Conservation (phyloP, 2,888 invertebrate species). For the Ennomos quercinarius region DNA sequence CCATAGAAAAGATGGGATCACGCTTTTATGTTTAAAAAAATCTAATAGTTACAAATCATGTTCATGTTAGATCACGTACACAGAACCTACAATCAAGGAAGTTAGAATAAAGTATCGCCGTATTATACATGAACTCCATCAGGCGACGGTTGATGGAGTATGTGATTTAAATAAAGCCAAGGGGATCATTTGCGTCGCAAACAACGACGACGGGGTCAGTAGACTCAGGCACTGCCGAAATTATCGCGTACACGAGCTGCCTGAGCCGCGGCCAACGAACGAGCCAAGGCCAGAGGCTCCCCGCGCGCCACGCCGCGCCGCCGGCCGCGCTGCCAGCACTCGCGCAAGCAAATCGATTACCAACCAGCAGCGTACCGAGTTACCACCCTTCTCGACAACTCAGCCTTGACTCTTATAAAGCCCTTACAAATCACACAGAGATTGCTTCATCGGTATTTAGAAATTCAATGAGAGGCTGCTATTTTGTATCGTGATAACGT, state of each 20-base stretch:
- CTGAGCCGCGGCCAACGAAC: slow-evolving; percentile 78
- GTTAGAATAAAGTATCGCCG: slow-evolving; percentile 14
- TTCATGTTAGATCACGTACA: not conserved
- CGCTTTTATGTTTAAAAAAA: no score
- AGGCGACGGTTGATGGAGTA: slow-evolving; percentile 54
- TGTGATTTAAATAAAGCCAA: slow-evolving; percentile 82
- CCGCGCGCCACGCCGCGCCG: slow-evolving; percentile 44
- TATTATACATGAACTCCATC: slow-evolving; percentile 33
- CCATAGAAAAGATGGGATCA: no score
- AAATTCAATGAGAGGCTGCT: not conserved
- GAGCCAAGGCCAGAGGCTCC: slow-evolving; percentile 72
- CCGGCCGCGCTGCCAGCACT: slow-evolving; percentile 41
- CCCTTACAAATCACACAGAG: slow-evolving; percentile 14
- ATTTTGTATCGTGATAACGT: no score
- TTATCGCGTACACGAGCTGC: slow-evolving; percentile 80
- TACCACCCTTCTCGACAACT: slow-evolving; percentile 30
- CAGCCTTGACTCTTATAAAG: slow-evolving; percentile 23
- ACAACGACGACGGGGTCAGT: slow-evolving; percentile 82
- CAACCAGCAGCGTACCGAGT: no score
- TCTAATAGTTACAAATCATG: no score
- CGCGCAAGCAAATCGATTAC: slow-evolving; percentile 40
- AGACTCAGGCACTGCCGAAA: slow-evolving; percentile 80
- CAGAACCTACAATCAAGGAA: not conserved
- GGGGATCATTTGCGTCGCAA: slow-evolving; percentile 81
- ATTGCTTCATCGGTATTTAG: not conserved